Percentiles rank a stretch among this genome's conserved stretches.
Conservation (phyloP, 2,113 vertebrate genomes). For the Orthonyx spaldingii region DNA sequence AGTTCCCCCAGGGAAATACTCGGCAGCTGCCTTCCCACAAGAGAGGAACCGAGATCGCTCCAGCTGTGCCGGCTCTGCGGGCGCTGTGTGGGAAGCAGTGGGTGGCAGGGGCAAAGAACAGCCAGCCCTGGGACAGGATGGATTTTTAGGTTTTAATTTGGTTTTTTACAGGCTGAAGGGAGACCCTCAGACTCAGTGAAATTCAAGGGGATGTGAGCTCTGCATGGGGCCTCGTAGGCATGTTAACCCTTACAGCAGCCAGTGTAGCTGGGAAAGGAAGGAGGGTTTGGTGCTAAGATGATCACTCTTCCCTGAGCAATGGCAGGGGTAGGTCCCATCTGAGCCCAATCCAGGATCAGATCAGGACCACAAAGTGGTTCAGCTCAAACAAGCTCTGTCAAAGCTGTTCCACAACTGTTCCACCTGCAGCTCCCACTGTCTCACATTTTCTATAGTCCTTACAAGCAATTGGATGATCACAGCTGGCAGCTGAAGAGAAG, state of each 20-base stretch:
- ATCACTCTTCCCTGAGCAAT: background rate
- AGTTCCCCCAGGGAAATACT: background rate
- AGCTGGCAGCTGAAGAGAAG: background rate
- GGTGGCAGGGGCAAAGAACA: background rate
- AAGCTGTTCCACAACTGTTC: background rate
- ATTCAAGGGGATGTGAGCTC: background rate
- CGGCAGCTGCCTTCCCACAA: background rate
- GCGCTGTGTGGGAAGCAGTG: background rate
- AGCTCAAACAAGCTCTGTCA: background rate
- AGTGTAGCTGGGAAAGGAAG: background rate
- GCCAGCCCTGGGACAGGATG: background rate
- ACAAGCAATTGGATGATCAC: background rate
- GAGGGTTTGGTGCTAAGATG: background rate
- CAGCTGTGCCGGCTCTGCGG: fast-evolving
- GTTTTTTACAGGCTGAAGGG: background rate
- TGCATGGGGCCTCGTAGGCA: background rate
- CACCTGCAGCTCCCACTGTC: background rate
- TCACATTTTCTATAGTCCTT: background rate
- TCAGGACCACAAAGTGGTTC: background rate
- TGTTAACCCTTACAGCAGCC: background rate
- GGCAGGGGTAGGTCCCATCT: background rate
- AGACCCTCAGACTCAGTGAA: background rate
- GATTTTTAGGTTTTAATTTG: background rate
- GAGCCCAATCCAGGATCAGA: background rate
- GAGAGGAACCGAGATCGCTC: background rate